phyloP scores from a whole-genome alignment of 2,113 vertebrate genomes.

The Anguilla rostrata region DNA sequence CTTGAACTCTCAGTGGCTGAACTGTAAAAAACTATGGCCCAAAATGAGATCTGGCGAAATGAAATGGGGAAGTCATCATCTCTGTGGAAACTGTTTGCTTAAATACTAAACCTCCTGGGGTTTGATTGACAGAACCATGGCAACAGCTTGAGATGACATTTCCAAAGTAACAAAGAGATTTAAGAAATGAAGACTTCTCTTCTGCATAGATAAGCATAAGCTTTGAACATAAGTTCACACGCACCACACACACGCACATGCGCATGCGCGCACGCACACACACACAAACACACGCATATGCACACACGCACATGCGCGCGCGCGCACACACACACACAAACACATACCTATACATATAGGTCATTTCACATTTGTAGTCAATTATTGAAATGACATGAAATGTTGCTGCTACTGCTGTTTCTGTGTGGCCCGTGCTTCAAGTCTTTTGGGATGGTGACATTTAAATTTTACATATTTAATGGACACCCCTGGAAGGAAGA shows the following conservation, averaged over 20 bases:
- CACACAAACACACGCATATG: background rate
- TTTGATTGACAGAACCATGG: conserved; percentile 62
- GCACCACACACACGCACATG: conserved; percentile 7
- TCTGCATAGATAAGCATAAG: conserved; percentile 48
- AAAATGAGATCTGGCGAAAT: conserved; percentile 14
- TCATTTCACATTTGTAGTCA: conserved; percentile 38
- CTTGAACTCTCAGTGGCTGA: background rate
- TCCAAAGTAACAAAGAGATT: conserved; percentile 34
- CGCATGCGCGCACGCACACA: too few species aligned
- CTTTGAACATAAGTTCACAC: conserved; percentile 39
- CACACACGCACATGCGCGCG: too few species aligned
- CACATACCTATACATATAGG: conserved; percentile 25
- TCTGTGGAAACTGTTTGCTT: background rate
- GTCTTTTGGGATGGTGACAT: conserved; percentile 46
- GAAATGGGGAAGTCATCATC: background rate
- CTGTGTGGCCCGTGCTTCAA: conserved; percentile 40
- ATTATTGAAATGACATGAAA: conserved; percentile 39
- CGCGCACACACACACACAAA: background rate
- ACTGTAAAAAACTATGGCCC: background rate
- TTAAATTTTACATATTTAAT: conserved; percentile 69
- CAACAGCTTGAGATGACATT: conserved; percentile 39
- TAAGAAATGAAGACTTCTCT: conserved; percentile 51
- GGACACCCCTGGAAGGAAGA: conserved; percentile 53
- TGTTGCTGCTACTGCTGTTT: conserved; percentile 40
- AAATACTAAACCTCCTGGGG: conserved; percentile 37